Percentiles rank a stretch among this genome's conserved stretches.
These are phyloP conservation scores for Ursus arctos DNA, from an alignment of 2,113 vertebrate species.

Conservation along the genomic window DNA sequence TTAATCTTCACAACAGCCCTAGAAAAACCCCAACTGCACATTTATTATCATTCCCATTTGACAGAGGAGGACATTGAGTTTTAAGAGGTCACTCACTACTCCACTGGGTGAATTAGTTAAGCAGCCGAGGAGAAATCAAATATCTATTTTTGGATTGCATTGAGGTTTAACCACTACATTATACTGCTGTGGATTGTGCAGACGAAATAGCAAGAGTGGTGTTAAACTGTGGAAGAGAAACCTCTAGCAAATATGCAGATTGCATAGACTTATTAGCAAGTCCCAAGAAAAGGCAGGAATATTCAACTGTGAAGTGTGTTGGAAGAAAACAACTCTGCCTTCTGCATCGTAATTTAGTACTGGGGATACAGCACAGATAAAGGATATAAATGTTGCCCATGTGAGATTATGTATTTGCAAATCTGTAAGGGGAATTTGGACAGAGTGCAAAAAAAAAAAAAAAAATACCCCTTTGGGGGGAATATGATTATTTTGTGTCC, in stretches of 20 bases:
- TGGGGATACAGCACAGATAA: neutral
- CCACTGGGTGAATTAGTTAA: neutral
- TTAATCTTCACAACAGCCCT: neutral
- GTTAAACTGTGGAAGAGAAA: conserved; percentile 20
- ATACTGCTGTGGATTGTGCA: neutral
- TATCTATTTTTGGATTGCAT: neutral
- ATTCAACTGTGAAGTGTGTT: neutral
- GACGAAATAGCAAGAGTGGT: neutral
- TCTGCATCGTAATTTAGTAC: conserved; percentile 28
- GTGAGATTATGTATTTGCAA: neutral
- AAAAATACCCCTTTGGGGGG: neutral
- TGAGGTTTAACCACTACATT: neutral
- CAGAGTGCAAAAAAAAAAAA: neutral
- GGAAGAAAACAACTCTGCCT: neutral
- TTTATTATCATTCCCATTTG: neutral
- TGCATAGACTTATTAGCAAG: neutral
- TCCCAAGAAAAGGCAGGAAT: neutral
- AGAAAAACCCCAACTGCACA: neutral
- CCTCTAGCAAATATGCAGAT: neutral
- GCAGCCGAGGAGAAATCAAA: conserved; percentile 4
- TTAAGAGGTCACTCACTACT: neutral
- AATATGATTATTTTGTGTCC: neutral
- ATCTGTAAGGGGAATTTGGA: neutral
- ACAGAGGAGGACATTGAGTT: conserved; percentile 27
- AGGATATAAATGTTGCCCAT: neutral